Evolutionary conservation across 2,113 vertebrate genomes (phyloP).

Genomic region (Erinaceus europaeus): DNA sequence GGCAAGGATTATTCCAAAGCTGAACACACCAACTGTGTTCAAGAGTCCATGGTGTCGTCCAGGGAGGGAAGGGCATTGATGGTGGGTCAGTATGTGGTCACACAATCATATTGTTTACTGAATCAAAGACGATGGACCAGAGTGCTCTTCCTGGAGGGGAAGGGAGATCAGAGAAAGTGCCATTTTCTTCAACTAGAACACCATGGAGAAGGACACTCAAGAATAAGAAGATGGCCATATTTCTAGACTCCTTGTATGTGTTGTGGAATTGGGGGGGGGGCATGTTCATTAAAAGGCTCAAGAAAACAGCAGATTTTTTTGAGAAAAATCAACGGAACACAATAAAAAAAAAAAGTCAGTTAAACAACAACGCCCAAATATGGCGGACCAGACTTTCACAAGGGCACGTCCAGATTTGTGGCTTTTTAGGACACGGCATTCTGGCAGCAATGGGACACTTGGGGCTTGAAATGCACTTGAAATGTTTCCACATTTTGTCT

Average conservation of each 20-base stretch:
- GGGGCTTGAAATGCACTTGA: slow-evolving; percentile 77
- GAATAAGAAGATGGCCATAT: slow-evolving; percentile 25
- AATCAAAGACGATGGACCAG: background rate
- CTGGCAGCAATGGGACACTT: slow-evolving; percentile 67
- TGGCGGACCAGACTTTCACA: slow-evolving; percentile 5
- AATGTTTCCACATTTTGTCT: slow-evolving; percentile 72
- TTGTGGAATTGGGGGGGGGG: background rate
- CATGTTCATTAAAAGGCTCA: slow-evolving; percentile 46
- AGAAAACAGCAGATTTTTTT: slow-evolving; percentile 39
- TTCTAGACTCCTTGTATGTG: slow-evolving; percentile 39
- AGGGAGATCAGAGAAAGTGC: background rate
- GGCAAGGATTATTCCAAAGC: background rate
- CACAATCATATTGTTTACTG: background rate
- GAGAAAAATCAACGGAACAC: slow-evolving; percentile 48
- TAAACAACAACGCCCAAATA: background rate
- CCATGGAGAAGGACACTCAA: slow-evolving; percentile 5
- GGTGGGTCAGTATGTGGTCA: background rate
- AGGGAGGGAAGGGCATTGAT: background rate
- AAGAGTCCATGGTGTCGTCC: background rate
- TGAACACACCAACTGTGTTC: background rate
- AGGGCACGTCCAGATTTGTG: background rate
- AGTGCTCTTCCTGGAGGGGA: background rate
- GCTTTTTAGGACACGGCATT: slow-evolving; percentile 14
- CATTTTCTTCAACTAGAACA: slow-evolving; percentile 52
- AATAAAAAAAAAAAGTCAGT: slow-evolving; percentile 23